Conservation (phyloP, 2,888 invertebrate species). For the Choreutis nemorana region DNA sequence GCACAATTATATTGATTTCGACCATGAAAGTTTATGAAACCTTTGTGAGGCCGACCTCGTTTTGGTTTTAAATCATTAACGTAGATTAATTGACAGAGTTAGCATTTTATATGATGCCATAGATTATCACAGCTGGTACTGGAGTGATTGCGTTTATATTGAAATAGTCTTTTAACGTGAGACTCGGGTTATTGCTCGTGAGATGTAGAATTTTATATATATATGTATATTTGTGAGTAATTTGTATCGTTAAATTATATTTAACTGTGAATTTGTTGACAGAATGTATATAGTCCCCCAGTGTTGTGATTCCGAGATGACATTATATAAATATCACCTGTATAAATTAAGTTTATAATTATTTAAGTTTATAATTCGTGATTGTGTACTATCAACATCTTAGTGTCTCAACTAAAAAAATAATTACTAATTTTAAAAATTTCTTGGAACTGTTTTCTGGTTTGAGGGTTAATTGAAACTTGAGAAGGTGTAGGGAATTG, state of each 20-base stretch:
- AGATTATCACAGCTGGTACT: conserved; percentile 6
- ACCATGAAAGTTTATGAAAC: too few species aligned
- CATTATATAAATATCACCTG: conserved; percentile 15
- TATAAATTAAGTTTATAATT: not conserved
- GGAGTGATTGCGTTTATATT: conserved; percentile 13
- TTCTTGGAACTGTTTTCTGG: conserved; percentile 26
- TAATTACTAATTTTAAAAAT: conserved; percentile 14
- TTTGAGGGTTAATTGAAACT: conserved; percentile 18
- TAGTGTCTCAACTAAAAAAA: conserved; percentile 24
- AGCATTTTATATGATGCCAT: conserved; percentile 11
- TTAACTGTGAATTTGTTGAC: conserved; percentile 22
- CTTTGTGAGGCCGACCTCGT: too few species aligned
- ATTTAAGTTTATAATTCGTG: conserved; percentile 4
- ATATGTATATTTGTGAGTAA: conserved; percentile 50
- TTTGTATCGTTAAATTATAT: conserved; percentile 23
- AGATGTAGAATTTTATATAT: conserved; percentile 32
- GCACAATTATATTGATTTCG: too few species aligned
- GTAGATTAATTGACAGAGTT: conserved; percentile 6
- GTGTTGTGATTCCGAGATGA: conserved; percentile 50
- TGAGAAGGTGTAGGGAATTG: conserved; percentile 33
- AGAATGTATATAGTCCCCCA: conserved; percentile 48
- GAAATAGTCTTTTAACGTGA: conserved; percentile 12
- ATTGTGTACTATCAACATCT: conserved; percentile 13
- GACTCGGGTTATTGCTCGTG: conserved; percentile 19
- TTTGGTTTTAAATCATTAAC: conserved; percentile 2